These are phyloP conservation scores for Xylocampa areola DNA, from an alignment of 2,888 invertebrate species.

Conservation along the genomic window DNA sequence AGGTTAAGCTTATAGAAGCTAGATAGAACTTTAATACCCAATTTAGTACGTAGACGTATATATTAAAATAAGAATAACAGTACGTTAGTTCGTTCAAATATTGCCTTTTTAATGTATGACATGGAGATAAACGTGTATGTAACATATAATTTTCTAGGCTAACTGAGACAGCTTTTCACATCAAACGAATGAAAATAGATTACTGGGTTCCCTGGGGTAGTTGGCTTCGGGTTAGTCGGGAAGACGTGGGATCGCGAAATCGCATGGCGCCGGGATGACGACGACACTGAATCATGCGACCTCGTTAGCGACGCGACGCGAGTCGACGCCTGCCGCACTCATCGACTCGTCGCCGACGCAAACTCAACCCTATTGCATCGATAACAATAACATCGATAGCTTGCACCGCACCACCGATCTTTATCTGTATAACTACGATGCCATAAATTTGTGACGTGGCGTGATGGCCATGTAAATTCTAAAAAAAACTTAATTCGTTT, in stretches of 20 bases:
- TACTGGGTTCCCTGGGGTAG: slow-evolving; percentile 66
- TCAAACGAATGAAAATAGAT: slow-evolving; percentile 74
- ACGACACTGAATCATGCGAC: slow-evolving; percentile 77
- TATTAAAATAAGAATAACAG: slow-evolving; percentile 10
- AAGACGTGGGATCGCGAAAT: slow-evolving; percentile 68
- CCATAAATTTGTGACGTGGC: slow-evolving; percentile 40
- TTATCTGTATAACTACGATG: slow-evolving; percentile 31
- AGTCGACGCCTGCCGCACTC: slow-evolving; percentile 22
- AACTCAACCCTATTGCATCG: slow-evolving; percentile 38
- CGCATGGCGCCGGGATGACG: slow-evolving; percentile 80
- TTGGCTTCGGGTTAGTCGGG: slow-evolving; percentile 56
- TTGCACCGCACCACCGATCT: slow-evolving; percentile 32
- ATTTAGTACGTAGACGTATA: too few relatives aligned
- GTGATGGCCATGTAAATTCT: slow-evolving; percentile 39
- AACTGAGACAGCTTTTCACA: slow-evolving; percentile 54
- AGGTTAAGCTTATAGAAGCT: neutral
- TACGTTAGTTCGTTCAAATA: slow-evolving; percentile 3
- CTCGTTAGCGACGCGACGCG: slow-evolving; percentile 69
- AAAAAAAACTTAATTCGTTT: slow-evolving; percentile 29
- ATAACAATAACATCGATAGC: slow-evolving; percentile 48
- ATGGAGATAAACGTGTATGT: slow-evolving; percentile 32
- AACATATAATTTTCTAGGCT: slow-evolving; percentile 55
- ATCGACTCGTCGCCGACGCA: slow-evolving; percentile 18
- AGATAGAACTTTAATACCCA: neutral
- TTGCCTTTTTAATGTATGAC: slow-evolving; percentile 30